phyloP scores from a whole-genome alignment of 1,140 invertebrate species.

The Lineus longissimus region DNA sequence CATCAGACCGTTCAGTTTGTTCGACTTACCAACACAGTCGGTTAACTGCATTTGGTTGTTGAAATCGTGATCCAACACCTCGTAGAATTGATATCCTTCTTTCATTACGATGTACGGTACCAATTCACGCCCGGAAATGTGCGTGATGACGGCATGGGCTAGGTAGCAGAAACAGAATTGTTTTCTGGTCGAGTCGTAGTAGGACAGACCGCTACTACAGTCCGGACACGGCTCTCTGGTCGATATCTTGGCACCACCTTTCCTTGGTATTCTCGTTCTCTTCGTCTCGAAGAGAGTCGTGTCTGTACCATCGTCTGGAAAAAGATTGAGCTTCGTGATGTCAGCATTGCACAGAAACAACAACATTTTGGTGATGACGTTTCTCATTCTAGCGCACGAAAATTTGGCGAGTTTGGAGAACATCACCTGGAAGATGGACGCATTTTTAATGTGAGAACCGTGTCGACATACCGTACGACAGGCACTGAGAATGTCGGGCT shows the following conservation, averaged over 20 bases:
- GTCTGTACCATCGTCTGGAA: neutral
- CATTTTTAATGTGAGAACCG: neutral
- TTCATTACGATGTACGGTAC: neutral
- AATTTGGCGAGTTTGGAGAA: neutral
- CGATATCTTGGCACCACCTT: neutral
- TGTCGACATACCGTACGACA: neutral
- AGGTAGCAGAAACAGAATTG: slow-evolving; percentile 2
- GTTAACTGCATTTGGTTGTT: neutral
- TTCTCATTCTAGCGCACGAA: neutral
- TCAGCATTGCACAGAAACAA: neutral
- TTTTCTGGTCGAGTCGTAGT: slow-evolving; percentile 1
- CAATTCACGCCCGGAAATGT: neutral
- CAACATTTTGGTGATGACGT: slow-evolving; percentile 1
- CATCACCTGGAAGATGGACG: neutral
- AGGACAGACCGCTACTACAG: neutral
- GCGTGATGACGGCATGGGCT: neutral
- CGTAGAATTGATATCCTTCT: neutral
- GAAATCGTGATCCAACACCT: neutral
- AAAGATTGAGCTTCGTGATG: neutral
- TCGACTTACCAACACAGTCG: neutral
- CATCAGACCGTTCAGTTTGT: neutral
- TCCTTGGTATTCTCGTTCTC: neutral
- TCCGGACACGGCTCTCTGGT: neutral
- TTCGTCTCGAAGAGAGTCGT: neutral
- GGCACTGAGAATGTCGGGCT: too few species aligned